Base-by-base conservation (phyloP, 2,888 invertebrate genomes). In the Spodoptera littoralis region DNA sequence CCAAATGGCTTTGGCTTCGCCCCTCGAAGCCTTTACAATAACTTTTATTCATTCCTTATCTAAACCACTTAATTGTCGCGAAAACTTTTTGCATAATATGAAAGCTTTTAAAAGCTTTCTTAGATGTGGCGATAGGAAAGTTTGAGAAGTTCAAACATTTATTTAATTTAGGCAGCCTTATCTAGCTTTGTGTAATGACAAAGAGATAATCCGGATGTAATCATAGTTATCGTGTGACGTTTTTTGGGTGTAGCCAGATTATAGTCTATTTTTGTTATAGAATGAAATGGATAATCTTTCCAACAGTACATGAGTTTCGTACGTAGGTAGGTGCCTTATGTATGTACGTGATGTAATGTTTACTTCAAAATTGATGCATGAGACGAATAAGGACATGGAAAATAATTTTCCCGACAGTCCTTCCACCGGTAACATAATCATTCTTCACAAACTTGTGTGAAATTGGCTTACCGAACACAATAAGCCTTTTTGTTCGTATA, bases 401-500 rank as follows among this genome's bases (percentile, higher is more conserved):
- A 1, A 36, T 36, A 36, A 36, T 36, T 36, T 36, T 8, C 36
- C 1, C 36, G 8, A 8, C 8, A 36, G 36, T 8, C 4, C 36
- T 36, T 46, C 44, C 42, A 55, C 22, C 24, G 45, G 42, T 46
- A 64, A 70, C 60, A 60, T 61, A 30, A 60, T 56, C 36, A 50
- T 52, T 59, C 49, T 72, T 80, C 79, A 77, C 71, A 85, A 85
- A 81, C 70, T 74, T 74, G 66, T 84, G 83, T 78, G 76, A 88
- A 89, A 90, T 89, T 85, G 83, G 83, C 82, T 82, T 74, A 81
- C 80, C 44, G 43, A 88, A 89, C 84, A 88, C 87, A 88, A 90
- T 89, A 90, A 90, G 87, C 88, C 85, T 88, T 89, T 89, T 90
- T 88, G 86, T 88, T 84, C 80, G 79, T 82, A 79, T 80, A 80